Base-by-base conservation (phyloP, 2,888 invertebrate genomes). In the Notodonta ziczac region DNA sequence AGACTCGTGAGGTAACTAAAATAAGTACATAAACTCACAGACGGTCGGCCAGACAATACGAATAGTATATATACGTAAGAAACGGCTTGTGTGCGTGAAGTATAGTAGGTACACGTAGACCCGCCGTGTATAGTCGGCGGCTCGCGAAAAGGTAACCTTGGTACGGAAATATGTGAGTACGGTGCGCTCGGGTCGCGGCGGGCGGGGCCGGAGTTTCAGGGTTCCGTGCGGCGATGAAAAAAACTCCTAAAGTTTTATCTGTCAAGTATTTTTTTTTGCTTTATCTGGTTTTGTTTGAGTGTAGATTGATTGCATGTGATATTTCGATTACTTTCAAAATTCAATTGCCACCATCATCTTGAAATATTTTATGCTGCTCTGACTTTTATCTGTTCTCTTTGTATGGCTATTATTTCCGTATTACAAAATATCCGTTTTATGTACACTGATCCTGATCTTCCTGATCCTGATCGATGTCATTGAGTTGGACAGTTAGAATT, bases 91-190 rank as follows among this genome's bases (percentile, higher is more conserved):
- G 56, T 67, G 70, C 13, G 13, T 57, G 53, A 60, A 50, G 52
- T 24, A 59, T 35, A 62, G 56, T 56, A 42, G 42, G 56, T 50
- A 58, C 54, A 46, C 52, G 57, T 55, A 60, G 57, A 60, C 62
- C 46, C 57, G 57, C 58, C 63, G 65, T 65, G 64, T 69, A 56
- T 68, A 72, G 62, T 65, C 64, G 68, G 70, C 68, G 75, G 76
- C 72, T 69, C 76, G 84, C 83, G 77, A 86, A 83, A 83, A 77
- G 76, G 77, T 81, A 85, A 82, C 86, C 86, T 86, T 85, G 84
- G 79, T 78, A 78, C 77, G 76, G 75, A 83, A 83, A 83, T 86
- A 81, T 81, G 83, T 78, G 78, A 69, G 75, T 83, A 76, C 73
- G 70, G 13, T 42, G 44, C 24, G 56, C 44, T 57, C 50, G 58